Conservation (phyloP, 2,113 vertebrate species). For the Octodon degus region DNA sequence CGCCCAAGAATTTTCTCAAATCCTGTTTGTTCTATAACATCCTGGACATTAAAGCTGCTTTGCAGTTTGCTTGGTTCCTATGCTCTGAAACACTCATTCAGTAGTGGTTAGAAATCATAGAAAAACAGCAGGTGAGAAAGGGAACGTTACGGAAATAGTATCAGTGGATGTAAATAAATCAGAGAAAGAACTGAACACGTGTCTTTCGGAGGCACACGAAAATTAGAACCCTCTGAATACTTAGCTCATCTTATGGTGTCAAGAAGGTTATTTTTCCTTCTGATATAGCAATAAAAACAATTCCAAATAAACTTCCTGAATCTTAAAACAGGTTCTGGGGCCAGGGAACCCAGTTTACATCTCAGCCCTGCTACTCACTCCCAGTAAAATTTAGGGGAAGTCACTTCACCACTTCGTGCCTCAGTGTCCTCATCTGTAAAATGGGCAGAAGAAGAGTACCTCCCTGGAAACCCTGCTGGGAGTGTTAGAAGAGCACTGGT, state of each 20-base stretch:
- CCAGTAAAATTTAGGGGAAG: not conserved
- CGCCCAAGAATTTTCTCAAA: not conserved
- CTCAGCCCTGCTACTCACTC: not conserved
- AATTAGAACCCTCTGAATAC: not conserved
- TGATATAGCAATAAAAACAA: not conserved
- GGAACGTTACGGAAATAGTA: not conserved
- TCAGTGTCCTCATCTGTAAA: constrained; percentile 10
- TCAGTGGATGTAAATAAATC: not conserved
- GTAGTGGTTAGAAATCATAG: not conserved
- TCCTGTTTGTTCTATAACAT: constrained; percentile 15
- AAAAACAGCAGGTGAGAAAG: not conserved
- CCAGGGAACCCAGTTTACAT: not conserved
- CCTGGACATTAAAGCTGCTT: not conserved
- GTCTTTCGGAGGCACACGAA: not conserved
- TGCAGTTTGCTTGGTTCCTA: not conserved
- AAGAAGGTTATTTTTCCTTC: not conserved
- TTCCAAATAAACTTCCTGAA: not conserved
- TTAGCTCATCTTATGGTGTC: not conserved
- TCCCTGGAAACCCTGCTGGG: not conserved
- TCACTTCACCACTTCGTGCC: not conserved
- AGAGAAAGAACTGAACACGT: not conserved
- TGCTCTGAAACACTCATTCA: not conserved
- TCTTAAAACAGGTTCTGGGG: not conserved
- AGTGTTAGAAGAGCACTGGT: not conserved
- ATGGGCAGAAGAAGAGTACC: not conserved